A percentile compares a stretch with the other conserved stretches of the same genome.
phyloP scores from a whole-genome alignment of 2,797 vertebrate genomes.

The Centropyge bicolor region DNA sequence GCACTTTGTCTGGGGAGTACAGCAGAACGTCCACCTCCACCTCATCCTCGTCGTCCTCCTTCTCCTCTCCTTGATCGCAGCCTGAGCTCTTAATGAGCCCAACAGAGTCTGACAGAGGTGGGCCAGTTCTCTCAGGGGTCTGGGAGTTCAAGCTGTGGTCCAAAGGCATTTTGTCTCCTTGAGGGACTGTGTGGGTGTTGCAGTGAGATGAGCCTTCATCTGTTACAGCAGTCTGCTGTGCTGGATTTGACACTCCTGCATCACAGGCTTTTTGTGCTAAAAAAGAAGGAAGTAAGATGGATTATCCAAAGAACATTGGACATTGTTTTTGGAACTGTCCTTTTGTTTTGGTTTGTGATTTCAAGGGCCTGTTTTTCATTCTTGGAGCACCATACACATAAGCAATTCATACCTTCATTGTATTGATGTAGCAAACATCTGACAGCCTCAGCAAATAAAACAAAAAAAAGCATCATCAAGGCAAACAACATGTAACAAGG shows the following conservation, averaged over 20 bases:
- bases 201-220: background rate
- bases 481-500: too few relatives aligned
- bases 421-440: background rate
- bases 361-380: background rate
- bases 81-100: constrained; percentile 6
- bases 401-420: background rate
- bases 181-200: background rate
- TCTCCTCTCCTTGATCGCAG: constrained; percentile 34
- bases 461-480: too few relatives aligned
- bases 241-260: background rate
- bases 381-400: background rate
- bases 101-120: background rate
- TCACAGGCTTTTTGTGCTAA: background rate
- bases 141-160: background rate
- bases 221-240: background rate
- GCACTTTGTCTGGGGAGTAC: constrained; percentile 53
- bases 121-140: background rate
- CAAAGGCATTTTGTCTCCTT: background rate
- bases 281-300: background rate
- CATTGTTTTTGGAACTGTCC: background rate
- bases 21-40: constrained; percentile 77
- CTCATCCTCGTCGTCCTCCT: constrained; percentile 26
- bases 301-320: background rate
- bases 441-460: background rate
- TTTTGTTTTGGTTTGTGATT: background rate